Evolutionary conservation across 2,888 invertebrate species (phyloP).

Genomic region (Drosophila glabriapex): DNA sequence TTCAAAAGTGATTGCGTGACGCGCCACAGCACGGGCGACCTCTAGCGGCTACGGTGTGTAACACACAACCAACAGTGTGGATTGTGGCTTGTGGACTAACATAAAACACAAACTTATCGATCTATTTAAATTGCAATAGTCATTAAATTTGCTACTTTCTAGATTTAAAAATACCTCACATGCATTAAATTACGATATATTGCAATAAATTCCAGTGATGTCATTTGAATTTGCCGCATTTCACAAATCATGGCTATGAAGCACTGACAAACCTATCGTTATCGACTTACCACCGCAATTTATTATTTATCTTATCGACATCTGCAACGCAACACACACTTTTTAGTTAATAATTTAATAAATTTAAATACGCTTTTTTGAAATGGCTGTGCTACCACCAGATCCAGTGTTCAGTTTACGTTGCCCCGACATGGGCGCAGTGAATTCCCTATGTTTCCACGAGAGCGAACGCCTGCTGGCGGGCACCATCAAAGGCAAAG

Average conservation of each 20-base stretch:
- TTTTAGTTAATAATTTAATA: slow-evolving; percentile 24
- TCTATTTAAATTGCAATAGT: background rate
- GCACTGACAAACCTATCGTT: background rate
- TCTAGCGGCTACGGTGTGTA: slow-evolving; percentile 9
- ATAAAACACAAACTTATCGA: background rate
- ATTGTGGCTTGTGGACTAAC: background rate
- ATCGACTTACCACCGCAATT: slow-evolving; percentile 24
- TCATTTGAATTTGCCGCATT: background rate
- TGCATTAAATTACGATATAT: background rate
- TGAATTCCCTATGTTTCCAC: slow-evolving; percentile 91
- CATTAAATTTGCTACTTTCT: background rate
- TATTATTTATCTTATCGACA: slow-evolving; percentile 49
- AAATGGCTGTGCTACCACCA: slow-evolving; percentile 90
- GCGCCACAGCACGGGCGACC: slow-evolving; percentile 33
- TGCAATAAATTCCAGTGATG: background rate
- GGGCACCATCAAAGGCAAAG: slow-evolving; percentile 90
- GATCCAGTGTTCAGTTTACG: slow-evolving; percentile 92
- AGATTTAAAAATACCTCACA: background rate
- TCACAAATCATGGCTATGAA: background rate
- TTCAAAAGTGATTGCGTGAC: slow-evolving; percentile 18
- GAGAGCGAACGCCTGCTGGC: slow-evolving; percentile 89
- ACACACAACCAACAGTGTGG: slow-evolving; percentile 6
- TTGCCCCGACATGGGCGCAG: slow-evolving; percentile 89
- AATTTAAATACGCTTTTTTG: slow-evolving; percentile 19
- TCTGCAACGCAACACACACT: slow-evolving; percentile 29